A percentile compares a stretch with the other conserved stretches of the same genome.
Evolutionary conservation across 2,113 vertebrate genomes (phyloP).

Genomic region (Pontoporia blainvillei): DNA sequence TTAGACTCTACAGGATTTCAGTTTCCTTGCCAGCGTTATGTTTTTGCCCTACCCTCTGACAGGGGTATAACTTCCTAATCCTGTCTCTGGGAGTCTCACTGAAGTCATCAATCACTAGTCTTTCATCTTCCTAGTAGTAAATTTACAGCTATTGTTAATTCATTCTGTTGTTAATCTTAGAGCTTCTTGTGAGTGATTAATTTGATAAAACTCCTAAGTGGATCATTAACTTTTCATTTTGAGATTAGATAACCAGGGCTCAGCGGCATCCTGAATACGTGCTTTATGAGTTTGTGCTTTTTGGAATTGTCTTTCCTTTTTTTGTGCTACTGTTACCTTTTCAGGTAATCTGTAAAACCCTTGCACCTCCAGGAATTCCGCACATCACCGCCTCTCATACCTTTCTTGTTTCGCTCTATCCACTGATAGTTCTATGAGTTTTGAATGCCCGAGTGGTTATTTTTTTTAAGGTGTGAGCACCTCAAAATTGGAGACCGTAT

Average conservation of each 20-base stretch:
- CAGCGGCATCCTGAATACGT: not conserved
- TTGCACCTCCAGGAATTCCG: not conserved
- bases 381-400: rapidly evolving
- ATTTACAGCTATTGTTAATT: not conserved
- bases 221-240: not conserved
- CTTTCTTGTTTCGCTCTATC: not conserved
- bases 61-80: no score
- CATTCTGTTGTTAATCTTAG: not conserved
- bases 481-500: rapidly evolving
- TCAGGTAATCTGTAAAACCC: not conserved
- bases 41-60: not conserved
- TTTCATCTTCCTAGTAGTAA: not conserved
- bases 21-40: no score
- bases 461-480: not conserved
- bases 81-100: not conserved
- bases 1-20: no score
- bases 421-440: not conserved
- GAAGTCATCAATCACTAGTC: not conserved
- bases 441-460: not conserved
- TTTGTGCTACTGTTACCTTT: not conserved
- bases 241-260: not conserved
- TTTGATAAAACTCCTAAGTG: not conserved
- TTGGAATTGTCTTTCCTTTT: not conserved
- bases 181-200: not conserved
- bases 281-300: not conserved